Evolutionary conservation across 2,797 vertebrate genomes (phyloP).

Genomic region (Petrocephalus schoutedeni): DNA sequence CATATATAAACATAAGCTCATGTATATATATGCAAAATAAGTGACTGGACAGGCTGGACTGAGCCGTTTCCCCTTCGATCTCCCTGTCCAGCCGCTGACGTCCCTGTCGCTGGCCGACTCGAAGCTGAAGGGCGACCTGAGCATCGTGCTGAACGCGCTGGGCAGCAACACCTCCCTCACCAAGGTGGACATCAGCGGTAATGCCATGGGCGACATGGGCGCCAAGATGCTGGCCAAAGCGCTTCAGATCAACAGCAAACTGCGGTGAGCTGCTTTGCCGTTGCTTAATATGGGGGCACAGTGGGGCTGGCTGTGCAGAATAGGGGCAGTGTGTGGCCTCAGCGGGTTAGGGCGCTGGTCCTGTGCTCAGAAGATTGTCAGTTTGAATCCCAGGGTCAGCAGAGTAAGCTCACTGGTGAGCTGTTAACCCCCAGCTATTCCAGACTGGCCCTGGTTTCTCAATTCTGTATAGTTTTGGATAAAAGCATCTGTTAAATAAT

Average conservation of each 20-base stretch:
- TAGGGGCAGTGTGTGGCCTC: neutral
- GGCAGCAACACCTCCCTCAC: conserved; percentile 93
- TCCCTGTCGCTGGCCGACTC: conserved; percentile 93
- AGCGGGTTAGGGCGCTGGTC: no score
- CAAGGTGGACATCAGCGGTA: conserved; percentile 90
- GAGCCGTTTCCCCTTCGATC: neutral
- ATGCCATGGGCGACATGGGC: conserved; percentile 95
- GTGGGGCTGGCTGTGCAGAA: neutral
- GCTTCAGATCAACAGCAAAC: conserved; percentile 94
- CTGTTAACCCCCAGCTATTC: neutral
- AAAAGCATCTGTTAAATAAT: neutral
- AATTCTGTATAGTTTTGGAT: neutral
- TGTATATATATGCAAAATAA: neutral
- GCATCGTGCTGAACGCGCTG: conserved; percentile 88
- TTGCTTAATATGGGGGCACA: neutral
- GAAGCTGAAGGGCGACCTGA: conserved; percentile 86
- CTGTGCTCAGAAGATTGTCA: neutral
- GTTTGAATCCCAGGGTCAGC: neutral
- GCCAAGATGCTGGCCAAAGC: conserved; percentile 97
- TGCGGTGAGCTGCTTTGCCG: conserved; percentile 64
- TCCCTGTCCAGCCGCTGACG: conserved; percentile 72
- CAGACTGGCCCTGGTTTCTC: neutral
- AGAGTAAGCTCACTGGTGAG: neutral
- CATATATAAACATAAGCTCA: no score
- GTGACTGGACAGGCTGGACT: neutral